Evolutionary conservation across 2,113 vertebrate genomes (phyloP).

Genomic region (Enhydra lutris): DNA sequence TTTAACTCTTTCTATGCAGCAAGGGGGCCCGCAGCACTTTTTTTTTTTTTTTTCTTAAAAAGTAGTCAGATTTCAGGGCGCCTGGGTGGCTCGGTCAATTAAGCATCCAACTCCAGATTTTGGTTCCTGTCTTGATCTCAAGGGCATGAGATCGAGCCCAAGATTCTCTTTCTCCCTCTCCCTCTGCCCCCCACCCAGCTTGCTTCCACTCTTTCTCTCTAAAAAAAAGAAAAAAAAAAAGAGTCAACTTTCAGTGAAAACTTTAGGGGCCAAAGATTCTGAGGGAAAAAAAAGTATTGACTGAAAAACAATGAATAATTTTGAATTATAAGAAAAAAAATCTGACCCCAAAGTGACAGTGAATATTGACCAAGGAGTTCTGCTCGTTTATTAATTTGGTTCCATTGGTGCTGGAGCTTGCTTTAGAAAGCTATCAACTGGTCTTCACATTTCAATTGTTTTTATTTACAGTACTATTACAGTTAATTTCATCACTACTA

Average conservation of each 20-base stretch:
- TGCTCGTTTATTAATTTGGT: background rate
- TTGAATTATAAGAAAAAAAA: conserved; percentile 32
- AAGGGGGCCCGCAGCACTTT: background rate
- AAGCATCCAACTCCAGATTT: background rate
- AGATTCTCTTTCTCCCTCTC: background rate
- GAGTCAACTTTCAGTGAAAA: conserved; percentile 40
- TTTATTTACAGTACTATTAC: background rate
- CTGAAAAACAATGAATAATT: background rate
- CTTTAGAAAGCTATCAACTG: background rate
- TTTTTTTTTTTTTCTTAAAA: conserved; percentile 15
- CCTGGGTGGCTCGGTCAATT: background rate
- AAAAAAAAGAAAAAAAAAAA: background rate
- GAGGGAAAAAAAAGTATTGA: background rate
- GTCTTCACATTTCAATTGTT: background rate
- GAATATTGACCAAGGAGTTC: background rate
- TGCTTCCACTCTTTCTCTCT: background rate
- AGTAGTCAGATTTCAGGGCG: background rate
- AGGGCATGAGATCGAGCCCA: background rate
- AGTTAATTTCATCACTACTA: background rate
- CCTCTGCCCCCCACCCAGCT: background rate
- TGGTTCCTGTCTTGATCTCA: background rate
- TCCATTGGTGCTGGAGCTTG: background rate
- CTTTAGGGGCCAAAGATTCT: conserved; percentile 10
- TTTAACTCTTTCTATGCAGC: background rate
- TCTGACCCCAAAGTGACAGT: background rate